Percentiles rank a stretch among this genome's conserved stretches.
Evolutionary conservation across 2,888 invertebrate species (phyloP).

Genomic region (Leptinotarsa juncta): DNA sequence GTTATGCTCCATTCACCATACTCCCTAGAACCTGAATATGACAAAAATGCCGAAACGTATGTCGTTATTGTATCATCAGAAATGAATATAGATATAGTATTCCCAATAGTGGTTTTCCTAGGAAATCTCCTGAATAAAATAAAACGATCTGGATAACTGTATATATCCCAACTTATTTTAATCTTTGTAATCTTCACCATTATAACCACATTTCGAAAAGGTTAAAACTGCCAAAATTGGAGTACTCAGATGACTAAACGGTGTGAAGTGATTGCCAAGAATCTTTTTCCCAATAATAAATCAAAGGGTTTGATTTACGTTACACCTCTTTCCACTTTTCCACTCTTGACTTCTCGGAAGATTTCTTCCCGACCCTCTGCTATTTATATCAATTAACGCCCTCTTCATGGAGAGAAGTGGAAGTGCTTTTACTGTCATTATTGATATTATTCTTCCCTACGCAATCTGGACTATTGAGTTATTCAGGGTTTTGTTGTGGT

Average conservation of each 20-base stretch:
- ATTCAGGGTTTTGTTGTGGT: background rate
- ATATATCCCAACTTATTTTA: too few species aligned
- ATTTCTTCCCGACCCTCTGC: constrained; percentile 19
- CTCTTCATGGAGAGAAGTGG: background rate
- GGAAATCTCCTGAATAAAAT: too few species aligned
- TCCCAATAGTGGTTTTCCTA: too few species aligned
- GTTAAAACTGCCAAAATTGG: background rate
- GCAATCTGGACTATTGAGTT: background rate
- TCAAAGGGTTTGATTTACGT: constrained; percentile 34
- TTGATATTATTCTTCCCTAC: background rate
- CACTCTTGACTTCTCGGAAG: constrained; percentile 25
- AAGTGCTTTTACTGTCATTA: background rate
- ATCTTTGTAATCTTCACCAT: too few species aligned
- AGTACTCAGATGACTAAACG: background rate
- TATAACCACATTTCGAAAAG: background rate
- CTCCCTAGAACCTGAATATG: too few species aligned
- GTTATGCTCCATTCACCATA: too few species aligned
- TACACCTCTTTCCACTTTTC: constrained; percentile 33
- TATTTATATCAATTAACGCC: constrained; percentile 31
- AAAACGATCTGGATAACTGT: too few species aligned
- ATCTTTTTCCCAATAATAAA: constrained; percentile 34
- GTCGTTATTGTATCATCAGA: too few species aligned
- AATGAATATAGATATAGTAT: too few species aligned
- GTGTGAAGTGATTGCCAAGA: background rate
- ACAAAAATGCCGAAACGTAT: too few species aligned